These are phyloP conservation scores for Caenorhabditis sinica DNA, from an alignment of 2,888 invertebrate species.

Conservation along the genomic window DNA sequence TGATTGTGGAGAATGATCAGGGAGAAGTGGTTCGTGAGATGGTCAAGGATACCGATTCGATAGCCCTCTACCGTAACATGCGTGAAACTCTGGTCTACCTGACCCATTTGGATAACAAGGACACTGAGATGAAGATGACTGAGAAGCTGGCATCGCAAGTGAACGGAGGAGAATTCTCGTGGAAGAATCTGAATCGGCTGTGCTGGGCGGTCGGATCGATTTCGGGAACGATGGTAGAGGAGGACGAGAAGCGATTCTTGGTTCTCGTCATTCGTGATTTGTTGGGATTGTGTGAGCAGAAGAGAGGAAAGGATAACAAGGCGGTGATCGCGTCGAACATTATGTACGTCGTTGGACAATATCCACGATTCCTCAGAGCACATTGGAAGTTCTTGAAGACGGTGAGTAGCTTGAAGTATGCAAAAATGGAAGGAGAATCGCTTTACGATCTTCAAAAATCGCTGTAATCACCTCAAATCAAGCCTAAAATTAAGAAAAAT, in stretches of 20 bases:
- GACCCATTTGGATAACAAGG: conserved; percentile 97
- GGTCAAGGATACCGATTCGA: conserved; percentile 99
- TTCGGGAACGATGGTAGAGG: conserved; percentile 98
- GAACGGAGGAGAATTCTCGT: conserved; percentile 98
- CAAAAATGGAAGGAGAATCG: no score
- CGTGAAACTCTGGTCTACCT: conserved; percentile 89
- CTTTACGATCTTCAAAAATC: no score
- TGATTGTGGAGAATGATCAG: conserved; percentile 99
- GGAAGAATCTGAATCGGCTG: conserved; percentile 98
- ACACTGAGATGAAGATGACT: conserved; percentile 99
- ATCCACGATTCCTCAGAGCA: conserved; percentile 97
- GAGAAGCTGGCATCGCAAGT: conserved; percentile 97
- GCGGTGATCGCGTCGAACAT: conserved; percentile 99
- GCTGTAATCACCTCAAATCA: no score
- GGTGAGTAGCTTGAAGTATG: conserved; percentile 86
- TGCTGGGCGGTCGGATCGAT: conserved; percentile 99
- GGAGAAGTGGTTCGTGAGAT: conserved; percentile 98
- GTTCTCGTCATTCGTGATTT: conserved; percentile 97
- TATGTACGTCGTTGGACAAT: conserved; percentile 99
- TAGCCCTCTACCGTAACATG: conserved; percentile 99
- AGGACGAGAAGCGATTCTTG: conserved; percentile 98
- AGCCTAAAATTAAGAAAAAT: no score
- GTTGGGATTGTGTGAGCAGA: conserved; percentile 97
- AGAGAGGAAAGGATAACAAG: conserved; percentile 98
- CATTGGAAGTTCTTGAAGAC: conserved; percentile 99